A percentile compares a stretch with the other conserved stretches of the same genome.
Conservation (phyloP, 2,113 vertebrate genomes). For the Peromyscus californicus region DNA sequence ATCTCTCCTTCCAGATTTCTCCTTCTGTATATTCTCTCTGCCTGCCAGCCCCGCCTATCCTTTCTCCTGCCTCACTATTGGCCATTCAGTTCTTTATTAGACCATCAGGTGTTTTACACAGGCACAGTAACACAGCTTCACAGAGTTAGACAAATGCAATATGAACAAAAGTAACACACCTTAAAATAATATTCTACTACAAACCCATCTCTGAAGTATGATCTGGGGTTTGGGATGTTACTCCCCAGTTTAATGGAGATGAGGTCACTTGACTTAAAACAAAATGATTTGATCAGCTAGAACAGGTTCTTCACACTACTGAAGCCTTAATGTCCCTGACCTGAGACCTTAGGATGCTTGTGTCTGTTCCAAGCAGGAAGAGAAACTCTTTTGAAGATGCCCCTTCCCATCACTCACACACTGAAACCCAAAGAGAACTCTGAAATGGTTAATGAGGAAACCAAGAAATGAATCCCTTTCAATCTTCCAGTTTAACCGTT, state of each 20-base stretch:
- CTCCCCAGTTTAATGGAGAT: not conserved
- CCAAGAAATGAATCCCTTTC: not conserved
- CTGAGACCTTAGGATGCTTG: not conserved
- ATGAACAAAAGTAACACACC: no score
- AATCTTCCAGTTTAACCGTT: constrained; percentile 1
- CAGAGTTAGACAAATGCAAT: no score
- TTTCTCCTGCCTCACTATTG: no score
- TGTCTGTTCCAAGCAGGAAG: not conserved
- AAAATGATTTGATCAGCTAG: not conserved
- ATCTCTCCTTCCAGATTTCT: no score
- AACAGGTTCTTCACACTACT: not conserved
- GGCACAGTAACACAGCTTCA: no score
- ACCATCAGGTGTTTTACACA: no score
- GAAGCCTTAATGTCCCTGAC: not conserved
- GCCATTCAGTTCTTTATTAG: no score
- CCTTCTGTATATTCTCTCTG: no score
- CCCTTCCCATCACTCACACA: not conserved
- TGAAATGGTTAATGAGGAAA: constrained; percentile 22
- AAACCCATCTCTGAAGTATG: not conserved
- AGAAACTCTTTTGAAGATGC: no score
- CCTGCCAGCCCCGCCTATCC: no score
- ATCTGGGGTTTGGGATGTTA: not conserved
- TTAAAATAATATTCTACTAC: no score
- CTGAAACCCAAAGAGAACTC: not conserved
- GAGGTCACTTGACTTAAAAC: not conserved